Base-by-base conservation (phyloP, 2,113 vertebrate genomes). In the Panthera tigris region DNA sequence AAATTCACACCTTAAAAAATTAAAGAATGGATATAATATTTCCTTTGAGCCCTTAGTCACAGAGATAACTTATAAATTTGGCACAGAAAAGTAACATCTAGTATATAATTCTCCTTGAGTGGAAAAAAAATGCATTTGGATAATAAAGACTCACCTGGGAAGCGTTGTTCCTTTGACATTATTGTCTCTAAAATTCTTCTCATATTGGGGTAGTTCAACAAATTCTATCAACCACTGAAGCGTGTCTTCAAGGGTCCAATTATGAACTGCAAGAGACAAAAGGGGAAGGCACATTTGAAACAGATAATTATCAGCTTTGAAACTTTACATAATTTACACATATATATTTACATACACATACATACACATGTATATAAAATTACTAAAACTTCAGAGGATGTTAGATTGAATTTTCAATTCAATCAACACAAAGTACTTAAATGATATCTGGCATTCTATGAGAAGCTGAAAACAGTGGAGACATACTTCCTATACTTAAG, bases 131-230 rank as follows among this genome's bases (percentile, higher is more conserved):
- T 25, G 55, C 4, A 80, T 33, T 25, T 74, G 15, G 39, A 48
- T 89, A 81, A 92, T 80, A 55, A 97, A 96, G 5, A 48, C 97
- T 98, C 74, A 99, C 99, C 99, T 99, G 98, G 99, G 99, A 98
- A 99, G 99, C 0, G 99, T 99, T 98, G 99, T 99, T 98, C 99
- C 99, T 85, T 99, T 99, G 79, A 99, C 99, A 96, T 99, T 98
- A 98, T 99, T 99, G 79, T 99, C 99, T 98, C 99, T 99, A 98
- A 99, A 99, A 99, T 99, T 99, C 98, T 98, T 99, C 98, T 99
- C 99, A 39, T 99, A 99, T 36, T 99, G 99, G 18, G 99, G 99
- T 94, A 99, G 99, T 98, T 99, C 99, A 97, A 99, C 99, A 83
- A 99, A 99, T 95, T 99, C 99, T 98, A 99, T 99, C 98, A 99